Evolutionary conservation across 2,797 vertebrate species (phyloP).

Genomic region (Falco biarmicus): DNA sequence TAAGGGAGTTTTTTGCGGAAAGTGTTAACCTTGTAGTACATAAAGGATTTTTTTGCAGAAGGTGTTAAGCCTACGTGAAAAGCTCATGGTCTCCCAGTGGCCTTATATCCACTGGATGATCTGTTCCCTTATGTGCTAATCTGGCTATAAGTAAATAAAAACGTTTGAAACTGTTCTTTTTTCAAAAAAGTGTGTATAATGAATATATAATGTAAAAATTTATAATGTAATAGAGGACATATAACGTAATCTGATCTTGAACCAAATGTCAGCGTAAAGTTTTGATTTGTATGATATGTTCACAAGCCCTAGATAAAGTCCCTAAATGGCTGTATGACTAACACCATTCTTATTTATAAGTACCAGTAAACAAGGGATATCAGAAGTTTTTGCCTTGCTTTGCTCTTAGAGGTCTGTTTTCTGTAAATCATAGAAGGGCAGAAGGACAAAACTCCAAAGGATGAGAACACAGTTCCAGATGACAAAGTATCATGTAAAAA

Average conservation of each 20-base stretch:
- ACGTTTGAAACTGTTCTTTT: not conserved
- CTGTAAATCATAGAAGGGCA: not conserved
- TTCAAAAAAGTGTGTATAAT: not conserved
- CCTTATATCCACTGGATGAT: not conserved
- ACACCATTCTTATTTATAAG: not conserved
- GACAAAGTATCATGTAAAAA: not conserved
- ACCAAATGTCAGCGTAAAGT: not conserved
- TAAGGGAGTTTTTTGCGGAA: not conserved
- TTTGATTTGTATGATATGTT: not conserved
- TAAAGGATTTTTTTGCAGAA: not conserved
- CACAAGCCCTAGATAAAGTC: not conserved
- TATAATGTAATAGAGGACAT: not conserved
- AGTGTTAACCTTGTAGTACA: not conserved
- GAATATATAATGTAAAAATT: not conserved
- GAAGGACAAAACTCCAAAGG: not conserved
- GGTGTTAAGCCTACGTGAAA: not conserved
- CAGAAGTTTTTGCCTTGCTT: not conserved
- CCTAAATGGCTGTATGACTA: not conserved
- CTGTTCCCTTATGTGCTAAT: not conserved
- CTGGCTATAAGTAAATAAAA: not conserved
- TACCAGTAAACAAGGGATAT: not conserved
- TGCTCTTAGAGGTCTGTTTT: slow-evolving; percentile 11
- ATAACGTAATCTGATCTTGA: not conserved
- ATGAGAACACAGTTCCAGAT: not conserved
- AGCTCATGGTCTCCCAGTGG: not conserved